Percentiles rank a stretch among this genome's conserved stretches.
Conservation (phyloP, 2,888 invertebrate species). For the Elysia crispata region DNA sequence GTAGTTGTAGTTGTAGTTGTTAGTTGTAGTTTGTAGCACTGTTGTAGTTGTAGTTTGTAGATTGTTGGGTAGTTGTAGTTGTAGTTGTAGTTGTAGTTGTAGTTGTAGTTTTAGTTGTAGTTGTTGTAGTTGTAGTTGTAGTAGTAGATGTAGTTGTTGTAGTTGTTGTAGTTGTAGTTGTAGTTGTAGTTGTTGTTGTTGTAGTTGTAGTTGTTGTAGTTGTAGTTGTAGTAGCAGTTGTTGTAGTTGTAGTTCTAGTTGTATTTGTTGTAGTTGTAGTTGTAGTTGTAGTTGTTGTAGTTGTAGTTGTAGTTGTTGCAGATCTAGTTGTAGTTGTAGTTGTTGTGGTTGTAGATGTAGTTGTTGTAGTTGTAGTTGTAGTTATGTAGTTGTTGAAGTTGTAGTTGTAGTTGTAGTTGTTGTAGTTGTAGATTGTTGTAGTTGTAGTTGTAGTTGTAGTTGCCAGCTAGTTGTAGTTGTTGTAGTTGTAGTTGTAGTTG, state of each 20-base stretch:
- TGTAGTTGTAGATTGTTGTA: too few relatives aligned
- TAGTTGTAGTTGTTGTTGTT: not conserved
- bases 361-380: too few relatives aligned
- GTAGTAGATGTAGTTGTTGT: conserved; percentile 20
- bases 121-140: not conserved
- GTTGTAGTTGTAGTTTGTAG: too few relatives aligned
- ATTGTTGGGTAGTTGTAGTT: too few relatives aligned
- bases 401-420: not conserved
- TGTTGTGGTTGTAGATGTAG: too few relatives aligned
- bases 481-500: conserved; percentile 11
- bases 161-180: not conserved
- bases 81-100: too few relatives aligned
- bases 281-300: not conserved
- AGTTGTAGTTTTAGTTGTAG: too few relatives aligned
- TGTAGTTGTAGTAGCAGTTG: not conserved
- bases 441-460: not conserved
- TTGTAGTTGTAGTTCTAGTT: too few relatives aligned
- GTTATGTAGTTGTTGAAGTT: not conserved
- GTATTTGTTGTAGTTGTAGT: too few relatives aligned
- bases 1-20: too few relatives aligned
- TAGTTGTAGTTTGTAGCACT: too few relatives aligned
- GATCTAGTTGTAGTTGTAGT: too few relatives aligned
- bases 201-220: not conserved
- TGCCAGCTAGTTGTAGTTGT: not conserved
- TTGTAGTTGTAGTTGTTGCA: not conserved